Percentiles rank a stretch among this genome's conserved stretches.
These are phyloP conservation scores for Hoplias malabaricus DNA, from an alignment of 2,113 vertebrate genomes.

Conservation along the genomic window DNA sequence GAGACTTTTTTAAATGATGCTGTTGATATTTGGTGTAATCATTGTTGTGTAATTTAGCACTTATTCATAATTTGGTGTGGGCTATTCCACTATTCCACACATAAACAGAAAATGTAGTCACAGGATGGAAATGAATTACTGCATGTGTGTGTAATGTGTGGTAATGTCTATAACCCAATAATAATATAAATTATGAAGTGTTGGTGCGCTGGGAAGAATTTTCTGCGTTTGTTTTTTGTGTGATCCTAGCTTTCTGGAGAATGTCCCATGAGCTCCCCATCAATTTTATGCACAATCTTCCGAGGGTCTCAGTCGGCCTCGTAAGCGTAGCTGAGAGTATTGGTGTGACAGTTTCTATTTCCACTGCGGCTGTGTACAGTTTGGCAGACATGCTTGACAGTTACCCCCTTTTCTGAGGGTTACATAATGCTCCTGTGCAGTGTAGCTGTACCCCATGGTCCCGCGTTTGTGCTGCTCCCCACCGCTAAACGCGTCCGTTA, in stretches of 20 bases:
- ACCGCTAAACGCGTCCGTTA: constrained; percentile 16
- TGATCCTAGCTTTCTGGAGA: background rate
- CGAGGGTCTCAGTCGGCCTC: background rate
- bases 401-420: constrained; percentile 12
- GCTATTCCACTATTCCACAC: too few species aligned
- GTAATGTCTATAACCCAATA: too few species aligned
- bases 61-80: too few species aligned
- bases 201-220: background rate
- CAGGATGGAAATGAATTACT: too few species aligned
- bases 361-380: background rate
- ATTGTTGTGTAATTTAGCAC: too few species aligned
- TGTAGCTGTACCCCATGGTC: background rate
- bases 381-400: constrained; percentile 2
- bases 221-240: background rate
- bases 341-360: background rate
- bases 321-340: background rate
- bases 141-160: too few species aligned
- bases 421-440: constrained; percentile 15
- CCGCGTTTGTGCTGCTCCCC: constrained; percentile 22
- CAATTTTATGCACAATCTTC: background rate
- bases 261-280: background rate
- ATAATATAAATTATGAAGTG: background rate
- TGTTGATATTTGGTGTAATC: too few species aligned
- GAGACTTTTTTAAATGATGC: too few species aligned
- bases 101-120: too few species aligned